Evolutionary conservation across 2,888 invertebrate species (phyloP).

Genomic region (Helobdella robusta): DNA sequence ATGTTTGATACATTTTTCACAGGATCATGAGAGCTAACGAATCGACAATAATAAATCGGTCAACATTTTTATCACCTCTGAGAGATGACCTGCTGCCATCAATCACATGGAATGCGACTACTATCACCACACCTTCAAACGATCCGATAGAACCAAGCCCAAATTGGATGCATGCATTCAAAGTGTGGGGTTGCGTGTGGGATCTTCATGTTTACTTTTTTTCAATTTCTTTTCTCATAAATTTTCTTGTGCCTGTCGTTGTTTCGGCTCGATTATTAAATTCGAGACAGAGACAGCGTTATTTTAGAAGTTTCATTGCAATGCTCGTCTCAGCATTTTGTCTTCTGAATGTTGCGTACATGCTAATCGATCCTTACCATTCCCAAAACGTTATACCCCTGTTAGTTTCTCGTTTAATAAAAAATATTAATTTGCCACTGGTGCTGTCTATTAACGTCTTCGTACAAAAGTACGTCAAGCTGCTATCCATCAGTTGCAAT

Average conservation of each 20-base stretch:
- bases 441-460: too few relatives aligned
- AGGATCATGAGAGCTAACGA: too few relatives aligned
- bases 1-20: too few relatives aligned
- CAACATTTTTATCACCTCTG: too few relatives aligned
- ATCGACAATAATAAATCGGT: too few relatives aligned
- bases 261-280: not conserved
- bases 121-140: too few relatives aligned
- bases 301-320: not conserved
- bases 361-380: constrained; percentile 1
- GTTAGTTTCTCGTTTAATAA: not conserved
- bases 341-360: not conserved
- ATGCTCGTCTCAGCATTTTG: not conserved
- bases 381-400: not conserved
- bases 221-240: not conserved
- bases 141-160: constrained; percentile 1
- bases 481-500: too few relatives aligned
- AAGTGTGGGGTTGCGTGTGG: constrained; percentile 13
- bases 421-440: too few relatives aligned
- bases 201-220: constrained; percentile 10
- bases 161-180: not conserved
- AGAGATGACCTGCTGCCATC: too few relatives aligned
- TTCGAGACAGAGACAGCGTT: not conserved
- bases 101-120: too few relatives aligned
- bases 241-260: not conserved
- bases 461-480: too few relatives aligned